Base-by-base conservation (phyloP, 1,140 invertebrate genomes). In the Callitettix versicolor region DNA sequence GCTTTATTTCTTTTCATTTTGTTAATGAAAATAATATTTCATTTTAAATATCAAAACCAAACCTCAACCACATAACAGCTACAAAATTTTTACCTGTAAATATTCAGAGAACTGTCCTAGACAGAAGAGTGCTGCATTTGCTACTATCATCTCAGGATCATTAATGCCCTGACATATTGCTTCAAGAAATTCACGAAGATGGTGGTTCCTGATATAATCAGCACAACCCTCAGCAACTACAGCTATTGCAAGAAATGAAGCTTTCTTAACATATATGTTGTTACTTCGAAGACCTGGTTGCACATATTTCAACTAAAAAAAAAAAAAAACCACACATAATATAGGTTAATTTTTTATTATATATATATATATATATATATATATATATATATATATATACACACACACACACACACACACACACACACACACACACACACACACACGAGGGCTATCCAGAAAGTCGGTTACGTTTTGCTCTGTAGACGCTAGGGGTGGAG, bases 51-150 rank as follows among this genome's bases (percentile, higher is more conserved):
- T n/a, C n/a, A n/a, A n/a, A n/a, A n/a, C n/a, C n/a, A n/a, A n/a
- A n/a, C n/a, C n/a, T n/a, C n/a, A n/a, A n/a, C n/a, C n/a, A n/a
- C n/a, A n/a, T n/a, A n/a, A n/a, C n/a, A n/a, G n/a, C n/a, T n/a
- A n/a, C n/a, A n/a, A n/a, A n/a, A n/a, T 38, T 34, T 49, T 56
- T 62, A 76, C 75, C 68, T 90, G 87, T 18, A 91, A 68, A 73
- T 84, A 78, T 68, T 91, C 86, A 0, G 86, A 81, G 67, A 89
- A 90, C 66, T 90, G 86, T 0, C 86, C 88, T 1, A 91, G 69
- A 1, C 86, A 83, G 71, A 86, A 91, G 11, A 91, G 75, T 0
- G 86, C 86, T 5, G 84, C 79, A 69, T 85, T 85, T 33, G 82
- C 73, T 1, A 88, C 85, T 12, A 78, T 65, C 0, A 73, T 69